phyloP scores from a whole-genome alignment of 2,113 vertebrate species.

The Odontesthes bonariensis region DNA sequence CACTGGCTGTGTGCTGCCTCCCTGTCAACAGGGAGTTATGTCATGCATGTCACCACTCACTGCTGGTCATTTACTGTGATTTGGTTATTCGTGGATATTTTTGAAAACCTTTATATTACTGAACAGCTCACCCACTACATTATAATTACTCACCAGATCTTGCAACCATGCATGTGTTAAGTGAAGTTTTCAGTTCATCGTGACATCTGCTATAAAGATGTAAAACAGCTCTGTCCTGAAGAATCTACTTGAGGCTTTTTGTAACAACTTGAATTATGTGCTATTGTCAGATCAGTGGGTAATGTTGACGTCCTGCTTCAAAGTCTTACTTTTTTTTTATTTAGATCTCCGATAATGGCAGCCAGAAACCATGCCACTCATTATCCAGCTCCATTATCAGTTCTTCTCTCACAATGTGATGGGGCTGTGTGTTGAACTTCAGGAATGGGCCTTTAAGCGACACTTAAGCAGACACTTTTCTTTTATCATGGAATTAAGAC shows the following conservation, averaged over 20 bases:
- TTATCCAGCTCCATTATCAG: slow-evolving; percentile 25
- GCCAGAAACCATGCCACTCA: slow-evolving; percentile 29
- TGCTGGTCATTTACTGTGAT: neutral
- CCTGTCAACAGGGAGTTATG: slow-evolving; percentile 21
- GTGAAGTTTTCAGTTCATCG: neutral
- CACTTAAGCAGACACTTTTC: slow-evolving; percentile 65
- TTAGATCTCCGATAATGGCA: slow-evolving; percentile 8
- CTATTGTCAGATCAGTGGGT: neutral
- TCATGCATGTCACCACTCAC: slow-evolving; percentile 3
- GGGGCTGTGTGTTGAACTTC: slow-evolving; percentile 50
- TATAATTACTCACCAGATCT: neutral
- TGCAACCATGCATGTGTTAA: neutral
- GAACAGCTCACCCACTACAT: neutral
- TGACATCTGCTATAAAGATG: neutral
- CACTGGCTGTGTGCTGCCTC: slow-evolving; percentile 10
- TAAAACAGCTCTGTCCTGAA: neutral
- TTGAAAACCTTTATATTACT: neutral
- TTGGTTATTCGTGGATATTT: slow-evolving; percentile 22
- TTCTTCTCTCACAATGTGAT: slow-evolving; percentile 22
- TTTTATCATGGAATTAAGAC: slow-evolving; percentile 71
- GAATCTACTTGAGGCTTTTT: neutral
- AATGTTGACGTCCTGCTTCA: neutral
- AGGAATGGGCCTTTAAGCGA: slow-evolving; percentile 59
- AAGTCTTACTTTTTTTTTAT: neutral
- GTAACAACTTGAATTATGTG: neutral